Evolutionary conservation across 1,140 invertebrate genomes (phyloP), one percentile per base, ranked within the genome.

Genomic region (Macrobrachium nipponense): DNA sequence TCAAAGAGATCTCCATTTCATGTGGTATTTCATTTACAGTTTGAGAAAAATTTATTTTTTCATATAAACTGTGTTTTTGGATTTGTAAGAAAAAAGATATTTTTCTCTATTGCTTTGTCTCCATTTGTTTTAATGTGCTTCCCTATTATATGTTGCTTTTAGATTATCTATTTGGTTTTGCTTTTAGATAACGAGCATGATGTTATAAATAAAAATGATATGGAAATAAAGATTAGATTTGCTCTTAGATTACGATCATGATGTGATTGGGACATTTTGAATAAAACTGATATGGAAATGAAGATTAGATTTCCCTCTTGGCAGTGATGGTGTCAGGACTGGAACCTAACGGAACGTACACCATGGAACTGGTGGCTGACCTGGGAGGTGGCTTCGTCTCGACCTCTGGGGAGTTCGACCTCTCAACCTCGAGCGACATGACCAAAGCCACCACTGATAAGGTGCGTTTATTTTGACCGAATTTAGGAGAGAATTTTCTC

Each of bases 271-370:
- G 5, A 36, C 17, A 10, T 75, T 20, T 75, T 44, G 72, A 12
- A 18, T 15, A 14, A 43, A 18, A 8, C 0, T 77, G 14, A 18
- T 62, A n/a, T 6, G 18, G 70, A 61, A 23, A 2, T 51, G 11
- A 43, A 58, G 36, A 27, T 7, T 23, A 18, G n/a, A n/a, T 43
- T 59, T 5, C 11, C 27, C 27, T 76, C 64, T 17, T 64, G 59
- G 3, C 78, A 87, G 86, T 87, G 78, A 44, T 76, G 23, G 62
- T 87, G 11, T 59, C 60, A 17, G 66, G 72, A 1, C 80, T 87
- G 23, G 15, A 77, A 18, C 64, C 86, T 36, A 51, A 82, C 60
- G 81, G 36, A 20, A 27, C 64, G n/a, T 87, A 87, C 61, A 81
- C 86, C 17, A 58, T 87, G 18, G 75, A 70, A 10, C 86, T 87